Conservation (phyloP, 2,797 vertebrate genomes). For the Atherinosoma microstoma region DNA sequence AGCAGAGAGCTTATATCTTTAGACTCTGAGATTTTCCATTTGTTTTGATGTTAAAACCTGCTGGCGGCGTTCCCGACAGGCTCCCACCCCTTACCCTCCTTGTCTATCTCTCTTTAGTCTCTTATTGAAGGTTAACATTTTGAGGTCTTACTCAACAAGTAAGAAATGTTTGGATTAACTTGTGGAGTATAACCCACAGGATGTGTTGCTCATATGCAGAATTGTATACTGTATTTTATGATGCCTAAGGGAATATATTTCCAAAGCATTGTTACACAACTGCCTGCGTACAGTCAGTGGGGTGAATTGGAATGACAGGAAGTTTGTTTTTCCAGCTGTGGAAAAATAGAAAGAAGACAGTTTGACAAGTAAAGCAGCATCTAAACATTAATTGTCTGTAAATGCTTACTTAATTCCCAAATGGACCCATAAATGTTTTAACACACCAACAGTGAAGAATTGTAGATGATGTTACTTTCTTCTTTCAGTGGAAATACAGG, state of each 20-base stretch:
- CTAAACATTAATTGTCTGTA: neutral
- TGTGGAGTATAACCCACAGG: neutral
- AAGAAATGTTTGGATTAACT: slow-evolving; percentile 17
- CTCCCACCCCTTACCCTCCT: slow-evolving; percentile 32
- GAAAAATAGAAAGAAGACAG: slow-evolving; percentile 13
- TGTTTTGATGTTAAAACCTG: slow-evolving; percentile 62
- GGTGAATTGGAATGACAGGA: slow-evolving; percentile 16
- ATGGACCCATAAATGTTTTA: slow-evolving; percentile 5
- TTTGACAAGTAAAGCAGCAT: slow-evolving; percentile 1
- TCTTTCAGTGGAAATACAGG: neutral
- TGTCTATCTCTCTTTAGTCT: slow-evolving; percentile 13
- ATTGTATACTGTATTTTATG: neutral
- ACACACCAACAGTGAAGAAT: neutral
- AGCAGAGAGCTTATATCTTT: slow-evolving; percentile 35
- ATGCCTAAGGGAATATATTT: slow-evolving; percentile 2
- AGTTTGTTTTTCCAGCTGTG: slow-evolving; percentile 31
- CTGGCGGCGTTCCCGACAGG: slow-evolving; percentile 61
- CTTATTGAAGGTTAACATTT: slow-evolving; percentile 21
- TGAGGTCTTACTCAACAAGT: slow-evolving; percentile 11
- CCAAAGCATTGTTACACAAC: slow-evolving; percentile 13
- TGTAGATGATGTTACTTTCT: neutral
- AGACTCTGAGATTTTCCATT: slow-evolving; percentile 40
- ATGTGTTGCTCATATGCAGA: slow-evolving; percentile 11
- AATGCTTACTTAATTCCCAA: slow-evolving; percentile 7
- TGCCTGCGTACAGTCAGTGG: neutral